phyloP scores from a whole-genome alignment of 2,113 vertebrate species.

The Callorhinus ursinus region DNA sequence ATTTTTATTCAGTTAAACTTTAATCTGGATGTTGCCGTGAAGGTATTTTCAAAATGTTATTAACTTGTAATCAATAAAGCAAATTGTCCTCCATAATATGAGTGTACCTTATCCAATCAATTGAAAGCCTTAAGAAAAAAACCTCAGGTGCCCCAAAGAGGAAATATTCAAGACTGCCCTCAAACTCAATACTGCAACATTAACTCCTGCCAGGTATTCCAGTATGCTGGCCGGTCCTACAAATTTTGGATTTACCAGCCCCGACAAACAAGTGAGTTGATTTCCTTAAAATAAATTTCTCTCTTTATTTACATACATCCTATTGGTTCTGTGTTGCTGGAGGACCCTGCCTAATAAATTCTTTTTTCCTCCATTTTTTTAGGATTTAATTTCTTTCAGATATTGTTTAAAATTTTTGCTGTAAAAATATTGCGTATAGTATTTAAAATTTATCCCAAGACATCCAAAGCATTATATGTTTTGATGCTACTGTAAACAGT shows the following conservation, averaged over 20 bases:
- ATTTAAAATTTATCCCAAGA: not conserved
- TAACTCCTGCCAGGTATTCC: not conserved
- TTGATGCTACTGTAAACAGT: not conserved
- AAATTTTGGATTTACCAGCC: not conserved
- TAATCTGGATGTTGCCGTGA: not conserved
- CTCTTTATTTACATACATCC: not conserved
- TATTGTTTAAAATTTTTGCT: not conserved
- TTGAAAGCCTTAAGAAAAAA: not conserved
- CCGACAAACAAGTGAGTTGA: not conserved
- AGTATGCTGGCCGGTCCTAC: not conserved
- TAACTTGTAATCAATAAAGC: not conserved
- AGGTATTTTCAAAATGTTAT: not conserved
- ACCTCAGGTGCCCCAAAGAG: not conserved
- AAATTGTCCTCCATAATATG: not conserved
- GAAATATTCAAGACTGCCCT: not conserved
- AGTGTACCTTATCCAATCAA: not conserved
- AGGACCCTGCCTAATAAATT: not conserved
- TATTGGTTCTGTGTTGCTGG: not conserved
- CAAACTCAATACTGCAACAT: not conserved
- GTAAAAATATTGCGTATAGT: not conserved
- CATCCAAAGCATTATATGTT: not conserved
- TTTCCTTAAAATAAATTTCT: not conserved
- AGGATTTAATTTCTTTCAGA: not conserved
- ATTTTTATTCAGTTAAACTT: not conserved
- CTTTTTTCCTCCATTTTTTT: not conserved